A percentile compares a stretch with the other conserved stretches of the same genome.
Evolutionary conservation across 2,113 vertebrate species (phyloP).

Genomic region (Piprites chloris): DNA sequence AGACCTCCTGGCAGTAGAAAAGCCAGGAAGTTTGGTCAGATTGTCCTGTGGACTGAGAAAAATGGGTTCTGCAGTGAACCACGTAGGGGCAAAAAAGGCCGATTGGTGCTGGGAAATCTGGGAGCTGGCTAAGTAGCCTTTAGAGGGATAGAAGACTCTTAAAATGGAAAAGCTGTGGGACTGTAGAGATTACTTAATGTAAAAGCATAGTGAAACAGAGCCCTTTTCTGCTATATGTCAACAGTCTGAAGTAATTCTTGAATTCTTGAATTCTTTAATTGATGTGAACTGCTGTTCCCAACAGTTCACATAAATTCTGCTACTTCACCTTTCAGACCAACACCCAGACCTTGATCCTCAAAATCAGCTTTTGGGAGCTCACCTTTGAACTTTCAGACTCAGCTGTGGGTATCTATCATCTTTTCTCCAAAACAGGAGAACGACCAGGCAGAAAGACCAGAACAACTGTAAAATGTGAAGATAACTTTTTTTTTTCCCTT

Average conservation of each 20-base stretch:
- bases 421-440: not conserved
- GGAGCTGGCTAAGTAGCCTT: not conserved
- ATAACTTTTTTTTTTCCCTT: not conserved
- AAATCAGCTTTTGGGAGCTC: not conserved
- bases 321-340: not conserved
- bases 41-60: not conserved
- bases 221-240: not conserved
- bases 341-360: not conserved
- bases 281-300: not conserved
- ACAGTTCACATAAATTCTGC: not conserved
- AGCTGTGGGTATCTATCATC: not conserved
- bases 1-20: not conserved
- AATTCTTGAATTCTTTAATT: not conserved
- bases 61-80: not conserved
- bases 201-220: not conserved
- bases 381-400: not conserved
- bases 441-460: not conserved
- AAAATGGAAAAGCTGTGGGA: not conserved
- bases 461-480: not conserved
- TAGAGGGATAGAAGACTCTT: not conserved
- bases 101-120: not conserved
- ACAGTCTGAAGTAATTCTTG: not conserved
- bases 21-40: not conserved
- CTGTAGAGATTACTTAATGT: not conserved
- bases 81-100: not conserved